Percentiles rank a stretch among this genome's conserved stretches.
Conservation (phyloP, 2,113 vertebrate species). For the Isurus oxyrinchus region DNA sequence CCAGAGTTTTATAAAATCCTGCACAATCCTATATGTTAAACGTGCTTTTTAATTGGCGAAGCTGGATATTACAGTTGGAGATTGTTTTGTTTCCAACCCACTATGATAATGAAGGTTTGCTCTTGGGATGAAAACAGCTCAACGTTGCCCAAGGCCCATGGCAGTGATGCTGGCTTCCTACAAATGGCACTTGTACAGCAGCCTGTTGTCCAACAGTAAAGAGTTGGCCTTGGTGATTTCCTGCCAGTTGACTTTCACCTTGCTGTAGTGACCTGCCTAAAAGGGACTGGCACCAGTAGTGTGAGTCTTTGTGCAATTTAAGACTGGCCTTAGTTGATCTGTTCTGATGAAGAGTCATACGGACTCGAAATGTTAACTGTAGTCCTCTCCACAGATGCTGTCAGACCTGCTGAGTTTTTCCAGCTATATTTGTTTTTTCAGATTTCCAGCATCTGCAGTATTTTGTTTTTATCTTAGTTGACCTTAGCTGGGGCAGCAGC, state of each 20-base stretch:
- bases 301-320: neutral
- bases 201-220: neutral
- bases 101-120: neutral
- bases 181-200: neutral
- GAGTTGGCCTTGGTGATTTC: neutral
- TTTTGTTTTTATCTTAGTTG: neutral
- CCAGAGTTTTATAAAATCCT: neutral
- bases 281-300: neutral
- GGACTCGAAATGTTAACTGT: too few species aligned
- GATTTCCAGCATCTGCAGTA: too few species aligned
- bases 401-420: too few species aligned
- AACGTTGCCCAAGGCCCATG: neutral
- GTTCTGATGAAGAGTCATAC: too few species aligned
- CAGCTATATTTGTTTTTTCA: too few species aligned
- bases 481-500: neutral
- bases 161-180: neutral
- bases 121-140: neutral
- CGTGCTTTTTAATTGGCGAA: neutral
- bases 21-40: neutral
- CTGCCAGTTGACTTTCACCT: neutral
- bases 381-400: too few species aligned
- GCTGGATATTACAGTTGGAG: neutral
- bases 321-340: neutral
- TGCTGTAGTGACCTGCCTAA: neutral
- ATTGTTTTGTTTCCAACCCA: neutral